Evolutionary conservation across 2,113 vertebrate genomes (phyloP).

Genomic region (Sturnira hondurensis): DNA sequence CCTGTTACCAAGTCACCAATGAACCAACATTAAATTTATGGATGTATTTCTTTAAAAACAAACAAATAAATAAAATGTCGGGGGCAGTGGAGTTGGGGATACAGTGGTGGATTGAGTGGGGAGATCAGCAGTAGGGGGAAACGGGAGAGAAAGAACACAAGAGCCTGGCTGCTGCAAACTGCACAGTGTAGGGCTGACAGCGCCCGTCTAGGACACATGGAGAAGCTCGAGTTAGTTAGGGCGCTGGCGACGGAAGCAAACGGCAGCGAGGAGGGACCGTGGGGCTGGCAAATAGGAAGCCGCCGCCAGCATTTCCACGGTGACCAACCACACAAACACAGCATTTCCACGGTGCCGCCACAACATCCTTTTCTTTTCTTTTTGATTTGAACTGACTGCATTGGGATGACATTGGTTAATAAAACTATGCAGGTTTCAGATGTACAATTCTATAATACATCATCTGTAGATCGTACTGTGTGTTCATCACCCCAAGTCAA

Average conservation of each 20-base stretch:
- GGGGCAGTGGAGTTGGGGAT: background rate
- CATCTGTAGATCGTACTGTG: background rate
- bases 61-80: background rate
- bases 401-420: background rate
- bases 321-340: too few species aligned
- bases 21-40: background rate
- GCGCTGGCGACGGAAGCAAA: background rate
- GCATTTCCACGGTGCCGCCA: background rate
- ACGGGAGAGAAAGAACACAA: background rate
- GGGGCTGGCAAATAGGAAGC: background rate
- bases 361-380: background rate
- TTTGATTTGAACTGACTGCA: background rate
- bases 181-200: background rate
- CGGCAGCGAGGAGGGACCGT: background rate
- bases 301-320: background rate
- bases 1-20: background rate
- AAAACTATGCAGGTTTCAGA: background rate
- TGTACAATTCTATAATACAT: background rate
- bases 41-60: background rate
- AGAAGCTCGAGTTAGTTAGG: background rate
- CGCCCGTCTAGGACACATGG: background rate
- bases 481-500: background rate
- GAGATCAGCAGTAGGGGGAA: background rate
- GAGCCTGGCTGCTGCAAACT: background rate
- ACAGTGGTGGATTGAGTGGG: background rate